A percentile compares a stretch with the other conserved stretches of the same genome.
Evolutionary conservation across 2,113 vertebrate species (phyloP).

Genomic region (Oncorhynchus clarkii): DNA sequence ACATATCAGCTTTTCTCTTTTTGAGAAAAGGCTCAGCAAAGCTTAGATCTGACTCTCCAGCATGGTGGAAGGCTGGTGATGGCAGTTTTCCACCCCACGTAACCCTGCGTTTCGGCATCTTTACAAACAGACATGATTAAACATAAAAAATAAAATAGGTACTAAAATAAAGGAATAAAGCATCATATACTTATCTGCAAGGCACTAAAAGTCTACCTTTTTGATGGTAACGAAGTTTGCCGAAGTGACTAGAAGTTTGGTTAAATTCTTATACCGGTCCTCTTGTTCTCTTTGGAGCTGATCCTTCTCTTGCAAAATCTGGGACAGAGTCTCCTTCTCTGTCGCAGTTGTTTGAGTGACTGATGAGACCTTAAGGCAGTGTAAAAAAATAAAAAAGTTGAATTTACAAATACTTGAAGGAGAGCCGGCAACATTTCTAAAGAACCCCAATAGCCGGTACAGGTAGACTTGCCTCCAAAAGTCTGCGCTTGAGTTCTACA

Average conservation of each 20-base stretch:
- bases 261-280: slow-evolving; percentile 86
- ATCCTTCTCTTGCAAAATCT: slow-evolving; percentile 89
- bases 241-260: slow-evolving; percentile 85
- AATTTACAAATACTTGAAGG: slow-evolving; percentile 54
- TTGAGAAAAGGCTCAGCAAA: slow-evolving; percentile 48
- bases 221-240: slow-evolving; percentile 60
- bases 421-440: neutral
- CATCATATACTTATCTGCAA: neutral
- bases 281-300: slow-evolving; percentile 88
- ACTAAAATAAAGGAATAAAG: neutral
- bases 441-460: neutral
- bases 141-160: neutral
- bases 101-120: slow-evolving; percentile 86
- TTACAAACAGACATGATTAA: neutral
- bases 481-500: slow-evolving; percentile 85
- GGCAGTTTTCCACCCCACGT: slow-evolving; percentile 81
- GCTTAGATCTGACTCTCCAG: slow-evolving; percentile 55
- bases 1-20: slow-evolving; percentile 51
- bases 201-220: slow-evolving; percentile 66
- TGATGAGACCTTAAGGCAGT: slow-evolving; percentile 80
- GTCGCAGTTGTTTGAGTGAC: slow-evolving; percentile 84
- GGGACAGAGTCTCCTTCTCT: slow-evolving; percentile 84
- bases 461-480: slow-evolving; percentile 76
- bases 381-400: neutral
- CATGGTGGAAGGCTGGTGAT: slow-evolving; percentile 59